Evolutionary conservation across 2,113 vertebrate genomes (phyloP), one percentile per base, ranked within the genome.

Genomic region (Prietella phreatophila): DNA sequence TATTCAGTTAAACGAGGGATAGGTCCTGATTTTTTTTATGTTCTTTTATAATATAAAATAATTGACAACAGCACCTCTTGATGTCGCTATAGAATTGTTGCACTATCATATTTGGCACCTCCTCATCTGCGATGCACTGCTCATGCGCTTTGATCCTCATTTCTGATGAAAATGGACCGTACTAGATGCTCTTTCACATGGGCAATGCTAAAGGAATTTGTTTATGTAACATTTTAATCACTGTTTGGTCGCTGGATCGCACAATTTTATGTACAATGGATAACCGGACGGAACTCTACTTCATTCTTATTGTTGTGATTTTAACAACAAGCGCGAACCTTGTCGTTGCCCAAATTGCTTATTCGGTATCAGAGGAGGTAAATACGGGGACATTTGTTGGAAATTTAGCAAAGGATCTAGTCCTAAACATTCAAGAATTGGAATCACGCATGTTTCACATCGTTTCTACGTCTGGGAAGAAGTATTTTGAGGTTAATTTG

Each of bases 401-500:
- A 82, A 90, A 92, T 89, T 82, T 92, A 39, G 76, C 89, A 33
- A 89, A 88, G 78, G 89, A 91, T 86, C 33, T 91, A 10, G 80
- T 86, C 25, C 10, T 92, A 7, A 88, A 88, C 42, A 39, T 83
- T 27, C 86, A 88, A 5, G 90, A 90, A 39, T 83, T 92, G 7
- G 86, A 90, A 75, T 88, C 88, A 14, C 91, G 94, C 60, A 93
- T 75, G 88, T 92, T 94, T 60, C 89, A 86, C 53, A 92, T 96
- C 60, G 83, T 91, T n/a, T 89, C 92, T n/a, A 92, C 92, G 73
- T 89, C 92, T 36, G 92, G 88, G 0, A 89, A 89, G 56, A 90
- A 91, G 56, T 88, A 90, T 86, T 91, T 96, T 55, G 88, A 91
- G 67, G 93, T 95, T 39, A 91, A 95, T 89, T 58, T 90, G 55